Evolutionary conservation across 2,797 vertebrate species (phyloP), one percentile per base, ranked within the genome.

Genomic region (Leucoraja ocellata): DNA sequence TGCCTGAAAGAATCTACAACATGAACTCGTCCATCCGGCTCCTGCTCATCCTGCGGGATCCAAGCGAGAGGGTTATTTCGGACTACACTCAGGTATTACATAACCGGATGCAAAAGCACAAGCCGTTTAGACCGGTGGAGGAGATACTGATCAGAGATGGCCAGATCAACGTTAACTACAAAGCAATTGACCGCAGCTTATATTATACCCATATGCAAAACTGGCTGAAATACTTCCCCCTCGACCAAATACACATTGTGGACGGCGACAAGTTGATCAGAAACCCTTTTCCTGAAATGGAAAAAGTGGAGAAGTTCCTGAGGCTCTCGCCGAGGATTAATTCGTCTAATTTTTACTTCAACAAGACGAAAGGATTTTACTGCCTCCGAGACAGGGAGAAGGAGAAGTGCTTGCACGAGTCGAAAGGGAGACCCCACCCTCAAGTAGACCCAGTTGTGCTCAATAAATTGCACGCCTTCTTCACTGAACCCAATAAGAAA

Each of bases 21-120:
- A 97, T 98, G 97, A 98, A 98, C 95, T 97, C 97, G 0, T 94
- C 96, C 93, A 97, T 97, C 93, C 97, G 97, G 94, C 97, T 99
- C 91, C 96, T 99, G 93, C 97, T 99, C 93, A 99, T 99, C 95
- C 97, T 99, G 94, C 96, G 98, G 91, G 98, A 99, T 95, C 99
- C 99, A 10, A 98, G 97, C 0, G 98, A 99, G 95, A 96, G 99
- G 68, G 98, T 99, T 93, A 96, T 99, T 28, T 99, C 99, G 0
- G 99, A 99, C 96, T 99, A 99, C 95, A 99, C 98, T n/a, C 99
- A 99, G 95, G 97, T 99, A 88, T 98, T 98, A 94, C 97, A 98
- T 96, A 99, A 99, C 95, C 98, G 98, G 39, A 94, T 98, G 94
- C 98, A 98, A 96, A 99, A 99, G 94, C 98, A 96, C 97, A 99